These are phyloP conservation scores for Crocodylus rhombifer DNA, from an alignment of 2,797 vertebrate genomes.

Conservation along the genomic window DNA sequence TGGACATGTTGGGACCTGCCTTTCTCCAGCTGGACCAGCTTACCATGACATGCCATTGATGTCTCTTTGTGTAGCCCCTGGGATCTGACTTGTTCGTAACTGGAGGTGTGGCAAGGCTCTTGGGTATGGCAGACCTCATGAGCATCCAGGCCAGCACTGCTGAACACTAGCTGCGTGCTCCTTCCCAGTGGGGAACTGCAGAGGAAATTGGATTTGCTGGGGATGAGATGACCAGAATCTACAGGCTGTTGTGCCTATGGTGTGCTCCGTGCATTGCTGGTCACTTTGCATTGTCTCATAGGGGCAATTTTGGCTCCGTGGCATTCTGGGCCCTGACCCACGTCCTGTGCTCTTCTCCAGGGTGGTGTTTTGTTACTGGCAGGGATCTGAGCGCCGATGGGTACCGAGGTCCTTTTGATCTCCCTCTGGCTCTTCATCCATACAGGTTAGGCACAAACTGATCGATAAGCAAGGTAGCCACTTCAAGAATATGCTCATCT, in stretches of 20 bases:
- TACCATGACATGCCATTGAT: not conserved
- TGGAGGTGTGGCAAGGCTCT: not conserved
- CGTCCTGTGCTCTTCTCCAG: not conserved
- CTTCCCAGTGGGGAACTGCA: rapidly evolving
- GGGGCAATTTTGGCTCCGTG: not conserved
- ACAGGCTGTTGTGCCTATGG: not conserved
- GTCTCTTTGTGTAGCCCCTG: not conserved
- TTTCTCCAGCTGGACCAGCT: not conserved
- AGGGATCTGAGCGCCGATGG: not conserved
- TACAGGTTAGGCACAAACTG: not conserved
- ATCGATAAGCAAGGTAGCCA: not conserved
- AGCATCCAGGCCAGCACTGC: not conserved
- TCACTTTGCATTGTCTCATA: not conserved
- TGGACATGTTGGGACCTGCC: not conserved
- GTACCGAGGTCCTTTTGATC: not conserved
- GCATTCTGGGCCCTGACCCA: too few species aligned
- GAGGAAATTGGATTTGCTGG: not conserved
- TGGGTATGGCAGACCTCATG: not conserved
- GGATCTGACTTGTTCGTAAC: not conserved
- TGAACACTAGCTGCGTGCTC: not conserved
- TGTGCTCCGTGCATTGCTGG: not conserved
- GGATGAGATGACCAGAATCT: not conserved
- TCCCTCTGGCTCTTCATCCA: not conserved
- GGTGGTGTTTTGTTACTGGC: rapidly evolving
- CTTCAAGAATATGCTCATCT: not conserved